Percentiles rank a stretch among this genome's conserved stretches.
phyloP scores from a whole-genome alignment of 2,888 invertebrate genomes.

The Pristionchus mayeri region DNA sequence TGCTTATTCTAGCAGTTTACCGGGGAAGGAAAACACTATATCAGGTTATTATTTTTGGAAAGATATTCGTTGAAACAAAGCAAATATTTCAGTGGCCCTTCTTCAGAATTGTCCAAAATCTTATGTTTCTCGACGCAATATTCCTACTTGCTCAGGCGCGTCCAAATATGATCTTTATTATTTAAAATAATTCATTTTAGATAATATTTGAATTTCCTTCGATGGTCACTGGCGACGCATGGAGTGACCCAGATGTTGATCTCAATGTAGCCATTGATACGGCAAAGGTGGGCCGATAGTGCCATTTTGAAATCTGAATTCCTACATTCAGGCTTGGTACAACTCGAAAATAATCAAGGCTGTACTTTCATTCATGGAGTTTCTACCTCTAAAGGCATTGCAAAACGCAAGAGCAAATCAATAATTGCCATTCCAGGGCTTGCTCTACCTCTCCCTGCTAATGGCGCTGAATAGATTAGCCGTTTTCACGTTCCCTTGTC shows the following conservation, averaged over 20 bases:
- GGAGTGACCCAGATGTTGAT: background rate
- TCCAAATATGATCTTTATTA: background rate
- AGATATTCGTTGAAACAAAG: background rate
- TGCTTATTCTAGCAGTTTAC: background rate
- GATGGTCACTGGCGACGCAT: background rate
- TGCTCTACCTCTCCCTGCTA: background rate
- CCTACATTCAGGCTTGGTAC: background rate
- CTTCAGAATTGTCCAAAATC: background rate
- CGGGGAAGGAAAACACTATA: background rate
- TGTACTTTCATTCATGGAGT: background rate
- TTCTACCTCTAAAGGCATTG: background rate
- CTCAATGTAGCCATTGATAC: background rate
- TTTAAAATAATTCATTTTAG: background rate
- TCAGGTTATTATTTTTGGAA: background rate
- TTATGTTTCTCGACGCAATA: background rate
- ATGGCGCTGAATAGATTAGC: constrained; percentile 15
- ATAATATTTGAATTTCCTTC: background rate
- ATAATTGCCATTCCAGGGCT: background rate
- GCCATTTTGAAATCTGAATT: background rate
- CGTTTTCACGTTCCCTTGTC: background rate
- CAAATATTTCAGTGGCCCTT: constrained; percentile 8
- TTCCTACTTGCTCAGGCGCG: background rate
- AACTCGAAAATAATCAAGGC: background rate
- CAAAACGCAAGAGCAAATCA: background rate
- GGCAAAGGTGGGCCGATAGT: background rate